Percentiles rank a stretch among this genome's conserved stretches.
Conservation (phyloP, 2,797 vertebrate genomes). For the Halcyon badia region DNA sequence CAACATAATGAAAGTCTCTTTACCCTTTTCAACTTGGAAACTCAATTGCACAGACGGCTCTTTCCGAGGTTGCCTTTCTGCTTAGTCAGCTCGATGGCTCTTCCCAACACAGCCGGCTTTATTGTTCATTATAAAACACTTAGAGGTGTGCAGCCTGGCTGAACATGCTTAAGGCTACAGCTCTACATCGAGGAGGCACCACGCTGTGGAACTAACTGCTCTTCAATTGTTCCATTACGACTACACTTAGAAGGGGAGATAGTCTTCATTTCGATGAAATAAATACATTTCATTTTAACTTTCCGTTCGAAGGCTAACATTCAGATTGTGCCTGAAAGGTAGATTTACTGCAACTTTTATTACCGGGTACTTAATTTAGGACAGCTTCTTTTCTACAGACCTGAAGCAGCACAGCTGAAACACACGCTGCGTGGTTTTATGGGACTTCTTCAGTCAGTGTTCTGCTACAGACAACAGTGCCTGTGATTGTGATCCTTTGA, state of each 20-base stretch:
- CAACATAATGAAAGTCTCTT: not conserved
- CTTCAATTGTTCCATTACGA: not conserved
- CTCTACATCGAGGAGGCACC: not conserved
- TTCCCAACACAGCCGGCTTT: not conserved
- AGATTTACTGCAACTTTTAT: constrained; percentile 55
- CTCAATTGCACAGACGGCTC: not conserved
- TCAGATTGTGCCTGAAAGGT: constrained; percentile 4
- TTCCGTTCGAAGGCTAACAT: not conserved
- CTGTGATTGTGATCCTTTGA: not conserved
- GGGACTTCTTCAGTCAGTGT: not conserved
- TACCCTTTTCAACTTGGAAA: not conserved
- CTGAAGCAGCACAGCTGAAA: not conserved
- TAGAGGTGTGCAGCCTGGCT: constrained; percentile 4
- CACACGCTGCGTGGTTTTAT: not conserved
- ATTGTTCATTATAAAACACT: not conserved
- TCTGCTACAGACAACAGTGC: not conserved
- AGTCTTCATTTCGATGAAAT: not conserved
- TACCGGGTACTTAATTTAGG: constrained; percentile 36
- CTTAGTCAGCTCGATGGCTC: not conserved
- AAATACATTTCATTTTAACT: constrained; percentile 13
- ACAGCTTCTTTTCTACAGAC: not conserved
- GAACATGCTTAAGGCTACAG: not conserved
- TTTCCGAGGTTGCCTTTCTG: not conserved
- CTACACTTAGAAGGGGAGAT: not conserved
- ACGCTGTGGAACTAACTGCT: not conserved